phyloP scores from a whole-genome alignment of 2,888 invertebrate genomes.

The Orchestes rusci region DNA sequence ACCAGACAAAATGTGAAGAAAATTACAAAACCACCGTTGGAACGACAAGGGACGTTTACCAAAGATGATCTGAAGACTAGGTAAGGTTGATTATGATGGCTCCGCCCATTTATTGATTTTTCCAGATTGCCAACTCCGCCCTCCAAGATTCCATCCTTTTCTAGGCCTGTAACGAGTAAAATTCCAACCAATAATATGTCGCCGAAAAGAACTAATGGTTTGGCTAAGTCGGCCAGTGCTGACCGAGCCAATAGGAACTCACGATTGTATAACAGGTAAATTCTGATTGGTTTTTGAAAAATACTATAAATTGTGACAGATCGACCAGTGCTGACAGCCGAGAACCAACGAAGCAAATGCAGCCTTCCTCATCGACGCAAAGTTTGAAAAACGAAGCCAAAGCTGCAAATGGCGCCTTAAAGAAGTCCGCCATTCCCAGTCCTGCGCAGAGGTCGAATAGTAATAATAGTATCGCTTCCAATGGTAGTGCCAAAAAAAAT shows the following conservation, averaged over 20 bases:
- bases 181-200: slow-evolving; percentile 35
- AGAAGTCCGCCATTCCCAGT: slow-evolving; percentile 31
- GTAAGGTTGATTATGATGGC: slow-evolving; percentile 8
- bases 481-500: slow-evolving; percentile 49
- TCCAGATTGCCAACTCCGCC: slow-evolving; percentile 26
- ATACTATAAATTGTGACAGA: slow-evolving; percentile 5
- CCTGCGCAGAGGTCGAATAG: slow-evolving; percentile 41
- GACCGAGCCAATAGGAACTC: slow-evolving; percentile 31
- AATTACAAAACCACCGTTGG: slow-evolving; percentile 47
- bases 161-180: slow-evolving; percentile 31
- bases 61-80: slow-evolving; percentile 59
- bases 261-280: slow-evolving; percentile 32
- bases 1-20: slow-evolving; percentile 29
- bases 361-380: slow-evolving; percentile 50
- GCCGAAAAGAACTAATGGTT: slow-evolving; percentile 26
- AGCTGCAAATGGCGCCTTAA: slow-evolving; percentile 33
- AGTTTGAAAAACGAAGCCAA: slow-evolving; percentile 48
- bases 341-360: slow-evolving; percentile 39
- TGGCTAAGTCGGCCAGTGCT: slow-evolving; percentile 35
- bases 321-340: slow-evolving; percentile 43
- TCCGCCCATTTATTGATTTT: not conserved
- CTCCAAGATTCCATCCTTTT: slow-evolving; percentile 30
- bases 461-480: slow-evolving; percentile 49
- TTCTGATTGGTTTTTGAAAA: not conserved
- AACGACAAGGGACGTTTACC: slow-evolving; percentile 86